Evolutionary conservation across 2,113 vertebrate species (phyloP).

Genomic region (Phaetusa simplex): DNA sequence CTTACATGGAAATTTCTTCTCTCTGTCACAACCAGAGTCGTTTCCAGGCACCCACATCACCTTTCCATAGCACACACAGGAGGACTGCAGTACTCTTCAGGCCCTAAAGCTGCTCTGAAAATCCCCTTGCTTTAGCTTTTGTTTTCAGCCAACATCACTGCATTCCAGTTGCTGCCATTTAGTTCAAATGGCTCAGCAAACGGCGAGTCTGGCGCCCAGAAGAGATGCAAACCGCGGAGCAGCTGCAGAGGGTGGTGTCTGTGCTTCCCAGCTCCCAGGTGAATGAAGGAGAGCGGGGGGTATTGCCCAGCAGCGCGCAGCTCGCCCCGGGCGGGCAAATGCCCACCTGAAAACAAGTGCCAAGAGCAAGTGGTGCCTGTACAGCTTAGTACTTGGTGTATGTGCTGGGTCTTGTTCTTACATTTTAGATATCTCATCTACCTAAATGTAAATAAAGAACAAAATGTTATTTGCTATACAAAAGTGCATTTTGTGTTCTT

Average conservation of each 20-base stretch:
- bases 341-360: neutral
- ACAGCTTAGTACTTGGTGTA: neutral
- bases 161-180: neutral
- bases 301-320: neutral
- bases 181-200: neutral
- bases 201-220: neutral
- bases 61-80: neutral
- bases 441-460: neutral
- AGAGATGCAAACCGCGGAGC: neutral
- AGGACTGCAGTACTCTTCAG: neutral
- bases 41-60: neutral
- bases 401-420: neutral
- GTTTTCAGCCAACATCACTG: neutral
- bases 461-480: neutral
- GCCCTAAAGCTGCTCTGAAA: neutral
- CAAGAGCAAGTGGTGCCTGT: neutral
- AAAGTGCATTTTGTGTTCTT: neutral
- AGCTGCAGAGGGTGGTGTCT: neutral
- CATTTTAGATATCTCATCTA: neutral
- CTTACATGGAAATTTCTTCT: neutral
- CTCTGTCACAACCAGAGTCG: neutral
- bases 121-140: neutral
- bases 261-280: neutral
- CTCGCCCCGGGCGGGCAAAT: rapidly evolving
- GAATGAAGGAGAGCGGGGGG: neutral